Percentiles rank a stretch among this genome's conserved stretches.
Evolutionary conservation across 2,888 invertebrate genomes (phyloP).

Genomic region (Anorthoa munda): DNA sequence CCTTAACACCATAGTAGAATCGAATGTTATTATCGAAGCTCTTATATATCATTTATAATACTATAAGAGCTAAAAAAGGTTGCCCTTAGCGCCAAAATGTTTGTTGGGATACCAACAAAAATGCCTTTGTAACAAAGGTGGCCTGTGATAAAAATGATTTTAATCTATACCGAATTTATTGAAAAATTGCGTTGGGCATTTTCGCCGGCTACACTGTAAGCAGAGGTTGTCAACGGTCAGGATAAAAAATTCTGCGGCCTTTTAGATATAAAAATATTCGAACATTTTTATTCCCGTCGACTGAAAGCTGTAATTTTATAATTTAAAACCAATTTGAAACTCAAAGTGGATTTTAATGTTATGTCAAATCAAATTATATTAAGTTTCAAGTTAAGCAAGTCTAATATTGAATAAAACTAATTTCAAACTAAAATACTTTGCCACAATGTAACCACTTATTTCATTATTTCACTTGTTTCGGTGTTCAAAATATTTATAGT

Average conservation of each 20-base stretch:
- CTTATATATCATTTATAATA: too few relatives aligned
- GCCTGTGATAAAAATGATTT: conserved; percentile 68
- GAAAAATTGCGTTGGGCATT: conserved; percentile 74
- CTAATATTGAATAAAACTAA: conserved; percentile 39
- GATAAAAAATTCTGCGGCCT: conserved; percentile 75
- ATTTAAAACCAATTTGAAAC: conserved; percentile 38
- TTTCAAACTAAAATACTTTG: conserved; percentile 24
- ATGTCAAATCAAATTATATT: conserved; percentile 39
- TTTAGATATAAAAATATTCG: conserved; percentile 51
- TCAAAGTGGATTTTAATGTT: conserved; percentile 50
- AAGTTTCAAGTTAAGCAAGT: conserved; percentile 12
- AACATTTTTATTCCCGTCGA: conserved; percentile 24
- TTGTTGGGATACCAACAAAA: too few relatives aligned
- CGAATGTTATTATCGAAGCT: too few relatives aligned
- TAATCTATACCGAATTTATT: conserved; percentile 73
- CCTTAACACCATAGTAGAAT: too few relatives aligned
- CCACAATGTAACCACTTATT: neutral
- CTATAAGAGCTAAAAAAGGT: too few relatives aligned
- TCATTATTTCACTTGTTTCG: neutral
- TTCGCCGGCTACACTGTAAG: conserved; percentile 71
- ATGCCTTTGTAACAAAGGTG: conserved; percentile 58
- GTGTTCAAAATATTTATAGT: neutral
- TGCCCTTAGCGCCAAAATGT: too few relatives aligned
- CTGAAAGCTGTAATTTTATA: conserved; percentile 31
- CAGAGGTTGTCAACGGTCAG: conserved; percentile 73